Evolutionary conservation across 2,888 invertebrate species (phyloP), one percentile per base, ranked within the genome.

Genomic region (Terebella lapidaria): DNA sequence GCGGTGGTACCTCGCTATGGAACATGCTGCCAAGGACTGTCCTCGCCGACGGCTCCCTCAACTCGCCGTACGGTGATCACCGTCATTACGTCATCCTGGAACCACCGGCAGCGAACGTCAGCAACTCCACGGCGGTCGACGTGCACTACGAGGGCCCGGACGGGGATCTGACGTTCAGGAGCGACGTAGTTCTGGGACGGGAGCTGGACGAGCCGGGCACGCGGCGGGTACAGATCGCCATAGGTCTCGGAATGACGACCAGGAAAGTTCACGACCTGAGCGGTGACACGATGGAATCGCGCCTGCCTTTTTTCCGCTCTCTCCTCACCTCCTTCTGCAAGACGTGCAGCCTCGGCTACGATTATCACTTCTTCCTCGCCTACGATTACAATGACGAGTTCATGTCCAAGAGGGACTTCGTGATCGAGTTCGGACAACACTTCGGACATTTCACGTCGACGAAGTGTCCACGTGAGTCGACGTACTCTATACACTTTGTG

Each of bases 321-420:
- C 24, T 49, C 18, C 24, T 53, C 27, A 62, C 65, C 5, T 63
- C 66, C 15, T 65, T 68, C 42, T 69, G 69, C 51, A 42, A 54
- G 24, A 64, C 68, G 2, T 60, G 60, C 10, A 57, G 42, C 24
- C 22, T 42, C 2, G 54, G 56, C 3, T 65, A 54, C 56, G n/a
- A 54, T 18, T 68, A 67, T 52, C 56, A 59, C 28, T 62, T 68
- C 56, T 68, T 66, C 57, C 27, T 68, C 3, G 65, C 64, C 28
- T 64, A 61, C 45, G 68, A 68, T 29, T 3, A 53, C 28, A 29
- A 52, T 27, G 68, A 68, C 45, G 22, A 26, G 10, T 29, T 59
- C 57, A 63, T 68, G 28, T 28, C 56, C 1, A 30, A 55, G 0
- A n/a, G 10, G 2, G 20, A 27, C 18, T 47, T 58, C 2, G 24